Evolutionary conservation across 2,888 invertebrate species (phyloP), one percentile per base, ranked within the genome.

Genomic region (Apotomis capreana): DNA sequence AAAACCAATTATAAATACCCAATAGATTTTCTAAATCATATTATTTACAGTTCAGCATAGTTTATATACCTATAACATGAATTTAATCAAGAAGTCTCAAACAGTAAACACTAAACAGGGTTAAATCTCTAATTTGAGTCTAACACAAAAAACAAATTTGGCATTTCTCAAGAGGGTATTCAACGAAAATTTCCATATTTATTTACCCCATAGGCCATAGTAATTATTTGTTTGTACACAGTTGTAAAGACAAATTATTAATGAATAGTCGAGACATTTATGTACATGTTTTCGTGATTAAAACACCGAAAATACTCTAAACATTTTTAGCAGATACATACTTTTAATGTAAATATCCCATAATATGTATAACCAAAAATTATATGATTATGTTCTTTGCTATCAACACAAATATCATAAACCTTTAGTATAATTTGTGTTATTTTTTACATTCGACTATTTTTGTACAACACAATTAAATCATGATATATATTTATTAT

Each of bases 401-500:
- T 49, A 49, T 6, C 9, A 49, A 49, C 49, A 49, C 49, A 49
- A 49, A 49, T 9, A 49, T 49, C 49, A 10, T 49, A 49, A 49
- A 3, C 49, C 5, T 49, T 49, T 10, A 49, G 40, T 44, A 59
- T 59, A 44, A 12, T 37, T 44, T 59, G 59, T 8, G 6, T 40
- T 8, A n/a, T 13, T 59, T 37, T 40, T 59, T 59, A 40, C 40
- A 4, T 40, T 54, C 9, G 61, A 5, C 5, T 61, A 61, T 67
- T 37, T 44, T 49, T 60, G 44, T 51, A 51, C 57, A 51, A 81
- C 75, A 77, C 76, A 76, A 71, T 61, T 73, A 70, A 73, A 5
- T 59, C 71, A 75, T 76, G 74, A 59, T 37, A 76, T 76, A 78
- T 74, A 75, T 74, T 71, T 77, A 65, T 77, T 77, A 65, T 77